Conservation (phyloP, 2,113 vertebrate genomes). For the Dermatemys mawii region DNA sequence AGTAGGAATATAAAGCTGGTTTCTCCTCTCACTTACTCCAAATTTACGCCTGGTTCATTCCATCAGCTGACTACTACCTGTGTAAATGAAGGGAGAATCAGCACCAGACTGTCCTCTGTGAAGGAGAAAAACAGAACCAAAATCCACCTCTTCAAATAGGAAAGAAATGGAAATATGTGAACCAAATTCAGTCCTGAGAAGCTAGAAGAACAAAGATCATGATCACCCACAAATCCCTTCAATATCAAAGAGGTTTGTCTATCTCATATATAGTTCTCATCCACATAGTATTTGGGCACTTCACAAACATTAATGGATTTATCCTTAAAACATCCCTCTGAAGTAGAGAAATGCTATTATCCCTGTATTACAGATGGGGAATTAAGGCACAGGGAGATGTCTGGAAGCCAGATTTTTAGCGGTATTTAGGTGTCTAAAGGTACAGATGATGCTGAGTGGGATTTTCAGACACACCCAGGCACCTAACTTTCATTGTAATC, state of each 20-base stretch:
- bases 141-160: not conserved
- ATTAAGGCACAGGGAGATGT: not conserved
- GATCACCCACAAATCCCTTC: not conserved
- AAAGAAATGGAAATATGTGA: not conserved
- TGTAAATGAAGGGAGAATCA: not conserved
- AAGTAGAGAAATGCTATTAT: conserved; percentile 2
- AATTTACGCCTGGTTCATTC: conserved; percentile 1
- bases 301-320: conserved; percentile 34
- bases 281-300: conserved; percentile 30
- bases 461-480: not conserved
- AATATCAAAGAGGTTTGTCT: not conserved
- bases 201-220: not conserved
- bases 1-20: not conserved
- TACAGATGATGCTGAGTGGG: not conserved
- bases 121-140: not conserved
- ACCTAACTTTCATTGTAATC: not conserved
- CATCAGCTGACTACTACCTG: not conserved
- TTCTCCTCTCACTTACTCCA: conserved; percentile 9
- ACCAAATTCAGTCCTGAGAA: not conserved
- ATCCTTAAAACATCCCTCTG: conserved; percentile 52
- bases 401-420: not conserved
- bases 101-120: not conserved
- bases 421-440: not conserved
- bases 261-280: not conserved
- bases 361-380: not conserved